A percentile compares a stretch with the other conserved stretches of the same genome.
These are phyloP conservation scores for Acrossocheilus wenchowensis DNA, from an alignment of 2,797 vertebrate genomes.

Conservation along the genomic window DNA sequence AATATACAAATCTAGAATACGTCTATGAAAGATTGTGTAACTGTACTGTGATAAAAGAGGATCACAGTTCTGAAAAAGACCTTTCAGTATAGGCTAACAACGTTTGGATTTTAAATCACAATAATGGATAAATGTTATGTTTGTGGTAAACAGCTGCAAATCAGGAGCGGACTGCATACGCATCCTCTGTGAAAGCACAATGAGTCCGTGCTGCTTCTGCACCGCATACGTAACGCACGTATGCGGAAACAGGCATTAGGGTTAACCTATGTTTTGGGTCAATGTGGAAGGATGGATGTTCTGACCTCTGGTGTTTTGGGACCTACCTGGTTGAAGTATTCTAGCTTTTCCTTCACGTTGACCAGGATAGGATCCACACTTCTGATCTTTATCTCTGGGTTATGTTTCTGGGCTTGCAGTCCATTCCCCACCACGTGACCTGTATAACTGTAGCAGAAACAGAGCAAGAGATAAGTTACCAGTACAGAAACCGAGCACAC, in stretches of 20 bases:
- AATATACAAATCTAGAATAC: too few relatives aligned
- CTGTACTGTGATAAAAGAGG: too few relatives aligned
- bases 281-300: not conserved
- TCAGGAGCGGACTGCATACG: too few relatives aligned
- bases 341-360: conserved; percentile 81
- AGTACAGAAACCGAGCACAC: conserved; percentile 3
- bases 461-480: conserved; percentile 30
- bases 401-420: conserved; percentile 85
- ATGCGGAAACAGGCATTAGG: not conserved
- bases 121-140: too few relatives aligned
- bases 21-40: too few relatives aligned
- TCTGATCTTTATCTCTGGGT: conserved; percentile 86
- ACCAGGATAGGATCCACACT: conserved; percentile 80
- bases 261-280: not conserved
- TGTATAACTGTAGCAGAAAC: conserved; percentile 78
- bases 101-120: too few relatives aligned
- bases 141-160: too few relatives aligned
- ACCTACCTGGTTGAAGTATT: conserved; percentile 80
- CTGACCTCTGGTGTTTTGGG: not conserved
- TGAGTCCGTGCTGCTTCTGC: too few relatives aligned
- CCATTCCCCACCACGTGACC: conserved; percentile 83
- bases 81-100: too few relatives aligned
- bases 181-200: too few relatives aligned
- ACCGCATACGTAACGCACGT: too few relatives aligned
- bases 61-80: too few relatives aligned